These are phyloP conservation scores for Pardalotus punctatus DNA, from an alignment of 2,113 vertebrate species.

Conservation along the genomic window DNA sequence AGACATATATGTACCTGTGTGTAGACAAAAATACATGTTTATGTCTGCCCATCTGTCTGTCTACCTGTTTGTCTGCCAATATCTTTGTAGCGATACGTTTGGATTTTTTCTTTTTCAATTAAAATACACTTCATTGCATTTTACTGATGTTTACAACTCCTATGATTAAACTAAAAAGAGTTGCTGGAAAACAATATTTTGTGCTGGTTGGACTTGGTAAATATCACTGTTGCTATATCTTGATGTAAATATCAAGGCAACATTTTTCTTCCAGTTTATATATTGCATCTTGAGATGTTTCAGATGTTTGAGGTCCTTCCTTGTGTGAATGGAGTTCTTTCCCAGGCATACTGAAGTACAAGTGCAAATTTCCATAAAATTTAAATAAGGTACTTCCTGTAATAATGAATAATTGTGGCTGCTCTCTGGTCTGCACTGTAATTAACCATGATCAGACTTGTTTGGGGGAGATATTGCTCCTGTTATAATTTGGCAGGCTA, in stretches of 20 bases:
- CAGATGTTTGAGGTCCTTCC: constrained; percentile 50
- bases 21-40: background rate
- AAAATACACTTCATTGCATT: background rate
- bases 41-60: background rate
- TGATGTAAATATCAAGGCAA: constrained; percentile 55
- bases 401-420: constrained; percentile 89
- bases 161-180: background rate
- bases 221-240: background rate
- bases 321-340: constrained; percentile 21
- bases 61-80: background rate
- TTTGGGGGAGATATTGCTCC: constrained; percentile 75
- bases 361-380: constrained; percentile 88
- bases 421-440: constrained; percentile 83
- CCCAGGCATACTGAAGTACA: constrained; percentile 69
- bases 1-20: background rate
- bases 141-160: background rate
- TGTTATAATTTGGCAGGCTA: constrained; percentile 75
- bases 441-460: constrained; percentile 89
- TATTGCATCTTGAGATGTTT: constrained; percentile 52
- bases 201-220: background rate
- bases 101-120: background rate
- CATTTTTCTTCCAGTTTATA: constrained; percentile 38
- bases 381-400: constrained; percentile 90
- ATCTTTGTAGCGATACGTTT: background rate
- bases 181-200: constrained; percentile 17